Conservation (phyloP, 2,113 vertebrate genomes). For the Paramisgurnus dabryanus region DNA sequence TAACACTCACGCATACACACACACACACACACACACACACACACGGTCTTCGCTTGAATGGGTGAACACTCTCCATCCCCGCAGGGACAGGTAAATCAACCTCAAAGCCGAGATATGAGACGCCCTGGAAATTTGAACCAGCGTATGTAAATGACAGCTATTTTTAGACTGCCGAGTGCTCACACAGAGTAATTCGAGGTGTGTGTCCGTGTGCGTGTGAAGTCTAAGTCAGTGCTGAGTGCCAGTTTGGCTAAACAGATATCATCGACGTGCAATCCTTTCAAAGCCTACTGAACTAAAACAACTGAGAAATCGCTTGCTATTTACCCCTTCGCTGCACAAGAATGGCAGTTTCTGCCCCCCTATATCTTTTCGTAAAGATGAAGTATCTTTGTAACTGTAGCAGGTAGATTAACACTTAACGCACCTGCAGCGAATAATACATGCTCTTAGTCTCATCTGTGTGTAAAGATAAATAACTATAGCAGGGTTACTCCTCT, state of each 20-base stretch:
- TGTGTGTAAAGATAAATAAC: conserved; percentile 1
- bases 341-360: not conserved
- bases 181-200: conserved; percentile 20
- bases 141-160: conserved; percentile 27
- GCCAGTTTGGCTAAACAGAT: conserved; percentile 25
- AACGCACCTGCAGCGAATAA: conserved; percentile 12
- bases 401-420: conserved; percentile 14
- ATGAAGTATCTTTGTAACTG: conserved; percentile 13
- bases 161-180: conserved; percentile 5
- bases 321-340: conserved; percentile 18
- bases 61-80: conserved; percentile 14
- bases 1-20: conserved; percentile 14
- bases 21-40: conserved; percentile 24
- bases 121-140: conserved; percentile 25
- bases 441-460: not conserved
- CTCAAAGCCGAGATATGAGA: conserved; percentile 23
- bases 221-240: not conserved
- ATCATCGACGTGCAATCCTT: conserved; percentile 32
- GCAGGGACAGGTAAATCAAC: conserved; percentile 33
- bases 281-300: conserved; percentile 42
- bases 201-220: not conserved
- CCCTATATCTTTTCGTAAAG: not conserved
- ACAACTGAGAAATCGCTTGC: conserved; percentile 28
- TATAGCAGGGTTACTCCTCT: conserved; percentile 20
- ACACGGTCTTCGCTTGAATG: conserved; percentile 31